phyloP scores from a whole-genome alignment of 2,797 vertebrate species.

The Luscinia luscinia region DNA sequence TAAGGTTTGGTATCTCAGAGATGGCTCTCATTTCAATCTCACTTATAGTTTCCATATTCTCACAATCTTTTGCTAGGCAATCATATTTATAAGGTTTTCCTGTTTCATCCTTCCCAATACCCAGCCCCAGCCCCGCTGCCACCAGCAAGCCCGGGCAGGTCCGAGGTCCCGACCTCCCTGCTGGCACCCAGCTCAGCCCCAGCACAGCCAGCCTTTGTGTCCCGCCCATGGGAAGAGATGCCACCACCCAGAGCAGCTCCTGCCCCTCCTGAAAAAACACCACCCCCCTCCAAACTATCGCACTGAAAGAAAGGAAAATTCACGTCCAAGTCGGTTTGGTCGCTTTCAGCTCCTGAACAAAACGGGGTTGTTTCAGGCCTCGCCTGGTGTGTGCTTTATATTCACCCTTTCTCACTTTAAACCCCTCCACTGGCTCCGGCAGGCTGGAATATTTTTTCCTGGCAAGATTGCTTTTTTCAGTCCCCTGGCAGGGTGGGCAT shows the following conservation, averaged over 20 bases:
- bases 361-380: constrained; percentile 38
- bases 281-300: neutral
- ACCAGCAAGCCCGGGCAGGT: constrained; percentile 75
- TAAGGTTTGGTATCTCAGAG: too few relatives aligned
- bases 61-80: too few relatives aligned
- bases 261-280: neutral
- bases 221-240: neutral
- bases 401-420: constrained; percentile 34
- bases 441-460: constrained; percentile 42
- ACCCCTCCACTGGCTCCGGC: neutral
- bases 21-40: too few relatives aligned
- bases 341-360: constrained; percentile 52
- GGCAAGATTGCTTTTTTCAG: neutral
- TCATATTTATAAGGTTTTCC: too few relatives aligned
- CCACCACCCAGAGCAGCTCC: neutral
- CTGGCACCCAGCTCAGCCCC: neutral
- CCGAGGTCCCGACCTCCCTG: constrained; percentile 19
- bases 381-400: constrained; percentile 40
- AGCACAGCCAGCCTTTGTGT: constrained; percentile 9
- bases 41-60: too few relatives aligned
- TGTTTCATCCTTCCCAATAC: too few relatives aligned
- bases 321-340: constrained; percentile 3
- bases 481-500: neutral
- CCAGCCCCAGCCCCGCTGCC: neutral
- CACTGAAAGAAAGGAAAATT: neutral